Conservation (phyloP, 2,888 invertebrate species). For the Cheilosia vernalis region DNA sequence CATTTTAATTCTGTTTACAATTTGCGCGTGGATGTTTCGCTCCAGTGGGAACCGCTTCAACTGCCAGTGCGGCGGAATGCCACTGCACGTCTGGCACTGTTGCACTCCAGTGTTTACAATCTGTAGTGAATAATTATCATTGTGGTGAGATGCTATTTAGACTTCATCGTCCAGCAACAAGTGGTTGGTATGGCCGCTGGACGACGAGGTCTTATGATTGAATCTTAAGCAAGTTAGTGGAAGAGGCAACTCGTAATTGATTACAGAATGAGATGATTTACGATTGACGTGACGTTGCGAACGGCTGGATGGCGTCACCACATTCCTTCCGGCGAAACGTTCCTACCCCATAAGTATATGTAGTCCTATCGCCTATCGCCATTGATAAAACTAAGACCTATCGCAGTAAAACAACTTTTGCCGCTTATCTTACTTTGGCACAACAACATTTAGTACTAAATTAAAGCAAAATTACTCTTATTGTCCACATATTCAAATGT, state of each 20-base stretch:
- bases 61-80: not conserved
- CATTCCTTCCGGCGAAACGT: too few relatives aligned
- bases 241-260: constrained; percentile 9
- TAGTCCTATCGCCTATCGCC: too few relatives aligned
- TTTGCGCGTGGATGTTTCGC: constrained; percentile 28
- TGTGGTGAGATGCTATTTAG: not conserved
- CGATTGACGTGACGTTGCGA: constrained; percentile 6
- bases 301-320: not conserved
- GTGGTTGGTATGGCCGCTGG: constrained; percentile 4
- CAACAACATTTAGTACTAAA: too few relatives aligned
- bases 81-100: not conserved
- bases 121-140: too few relatives aligned
- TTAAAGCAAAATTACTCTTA: too few relatives aligned
- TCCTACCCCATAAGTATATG: too few relatives aligned
- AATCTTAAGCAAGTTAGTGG: constrained; percentile 2
- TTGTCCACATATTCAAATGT: not conserved
- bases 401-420: too few relatives aligned
- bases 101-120: not conserved
- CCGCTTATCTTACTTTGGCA: too few relatives aligned
- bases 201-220: constrained; percentile 10
- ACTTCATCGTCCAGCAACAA: constrained; percentile 3
- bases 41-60: constrained; percentile 5
- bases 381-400: too few relatives aligned
- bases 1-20: constrained; percentile 31
- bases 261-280: constrained; percentile 16